Evolutionary conservation across 2,797 vertebrate species (phyloP).

Genomic region (Smutsia temminckii): DNA sequence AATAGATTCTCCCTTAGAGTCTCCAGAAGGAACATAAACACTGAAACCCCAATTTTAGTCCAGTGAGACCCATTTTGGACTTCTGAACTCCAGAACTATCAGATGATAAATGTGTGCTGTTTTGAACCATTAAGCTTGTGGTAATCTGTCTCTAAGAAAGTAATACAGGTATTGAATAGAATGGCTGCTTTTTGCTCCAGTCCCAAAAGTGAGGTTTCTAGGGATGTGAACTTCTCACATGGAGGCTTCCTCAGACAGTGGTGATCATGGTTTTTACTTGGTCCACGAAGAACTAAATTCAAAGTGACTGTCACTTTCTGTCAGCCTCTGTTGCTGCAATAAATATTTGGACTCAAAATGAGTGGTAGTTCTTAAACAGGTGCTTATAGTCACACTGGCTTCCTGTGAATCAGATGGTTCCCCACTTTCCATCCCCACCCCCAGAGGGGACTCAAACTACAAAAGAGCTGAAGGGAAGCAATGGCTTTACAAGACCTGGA

Average conservation of each 20-base stretch:
- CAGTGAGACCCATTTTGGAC: not conserved
- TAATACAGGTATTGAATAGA: not conserved
- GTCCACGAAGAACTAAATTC: not conserved
- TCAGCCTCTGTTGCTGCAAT: not conserved
- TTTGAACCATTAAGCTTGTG: not conserved
- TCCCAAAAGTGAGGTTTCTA: not conserved
- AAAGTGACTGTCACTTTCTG: not conserved
- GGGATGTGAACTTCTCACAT: not conserved
- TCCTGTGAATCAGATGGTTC: not conserved
- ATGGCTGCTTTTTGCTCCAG: not conserved
- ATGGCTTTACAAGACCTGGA: not conserved
- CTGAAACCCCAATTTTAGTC: conserved; percentile 6
- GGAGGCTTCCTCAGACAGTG: not conserved
- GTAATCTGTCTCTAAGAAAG: not conserved
- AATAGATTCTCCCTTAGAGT: not conserved
- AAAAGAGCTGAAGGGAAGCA: not conserved
- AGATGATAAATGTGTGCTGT: not conserved
- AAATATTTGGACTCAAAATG: not conserved
- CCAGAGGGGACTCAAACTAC: not conserved
- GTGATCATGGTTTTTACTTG: not conserved
- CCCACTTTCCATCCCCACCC: not conserved
- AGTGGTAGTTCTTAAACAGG: not conserved
- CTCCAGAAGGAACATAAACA: not conserved
- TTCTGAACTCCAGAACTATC: not conserved
- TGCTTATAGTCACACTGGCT: not conserved